These are phyloP conservation scores for Neuroscelio doddi DNA, from an alignment of 2,888 invertebrate species.

Conservation along the genomic window DNA sequence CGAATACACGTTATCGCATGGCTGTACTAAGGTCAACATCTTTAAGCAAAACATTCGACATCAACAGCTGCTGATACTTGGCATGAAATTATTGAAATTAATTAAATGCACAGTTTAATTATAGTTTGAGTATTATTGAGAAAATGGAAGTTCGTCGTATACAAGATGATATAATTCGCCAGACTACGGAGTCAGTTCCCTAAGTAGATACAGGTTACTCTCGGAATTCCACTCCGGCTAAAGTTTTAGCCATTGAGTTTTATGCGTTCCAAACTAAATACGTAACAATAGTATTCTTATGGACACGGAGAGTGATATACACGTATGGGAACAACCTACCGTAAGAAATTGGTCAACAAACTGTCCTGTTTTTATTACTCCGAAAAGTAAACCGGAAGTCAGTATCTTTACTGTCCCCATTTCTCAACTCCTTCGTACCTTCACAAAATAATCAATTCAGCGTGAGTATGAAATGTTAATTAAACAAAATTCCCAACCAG, in stretches of 20 bases:
- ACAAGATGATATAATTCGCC: constrained; percentile 44
- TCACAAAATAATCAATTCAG: no score
- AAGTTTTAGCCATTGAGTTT: constrained; percentile 66
- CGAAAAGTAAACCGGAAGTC: constrained; percentile 8
- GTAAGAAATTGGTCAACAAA: constrained; percentile 67
- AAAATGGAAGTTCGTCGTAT: constrained; percentile 43
- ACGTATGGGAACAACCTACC: constrained; percentile 50
- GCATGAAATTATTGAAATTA: no score
- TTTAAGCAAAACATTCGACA: no score
- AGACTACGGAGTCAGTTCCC: constrained; percentile 32
- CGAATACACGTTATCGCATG: constrained; percentile 11
- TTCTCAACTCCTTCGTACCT: no score
- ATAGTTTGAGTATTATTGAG: constrained; percentile 40
- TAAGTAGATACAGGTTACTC: constrained; percentile 42
- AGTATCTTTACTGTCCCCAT: constrained; percentile 18
- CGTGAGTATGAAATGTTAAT: no score
- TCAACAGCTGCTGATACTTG: no score
- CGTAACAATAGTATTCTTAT: constrained; percentile 52
- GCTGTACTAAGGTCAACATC: no score
- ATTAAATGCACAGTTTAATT: no score
- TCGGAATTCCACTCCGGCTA: constrained; percentile 54
- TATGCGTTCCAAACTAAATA: constrained; percentile 61
- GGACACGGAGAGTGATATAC: constrained; percentile 45
- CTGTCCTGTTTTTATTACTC: constrained; percentile 49
- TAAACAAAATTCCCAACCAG: no score